phyloP scores from a whole-genome alignment of 2,888 invertebrate genomes.

The Dryobotodes eremita region DNA sequence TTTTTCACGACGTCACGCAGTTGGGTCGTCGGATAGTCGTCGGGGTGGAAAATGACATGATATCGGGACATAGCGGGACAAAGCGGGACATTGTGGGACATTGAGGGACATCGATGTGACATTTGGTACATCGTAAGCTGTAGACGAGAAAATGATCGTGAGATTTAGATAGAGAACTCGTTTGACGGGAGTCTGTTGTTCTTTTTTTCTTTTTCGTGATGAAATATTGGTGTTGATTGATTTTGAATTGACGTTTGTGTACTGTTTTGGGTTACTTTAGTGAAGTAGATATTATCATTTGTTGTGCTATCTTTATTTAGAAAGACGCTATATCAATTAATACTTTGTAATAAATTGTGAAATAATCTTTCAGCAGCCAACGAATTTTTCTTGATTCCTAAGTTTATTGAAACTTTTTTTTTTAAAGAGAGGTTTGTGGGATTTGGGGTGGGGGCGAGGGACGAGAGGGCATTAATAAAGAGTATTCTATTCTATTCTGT shows the following conservation, averaged over 20 bases:
- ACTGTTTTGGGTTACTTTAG: background rate
- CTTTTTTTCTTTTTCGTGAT: background rate
- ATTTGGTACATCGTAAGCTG: conserved; percentile 41
- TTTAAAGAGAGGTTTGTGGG: too few species aligned
- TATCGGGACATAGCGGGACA: conserved; percentile 54
- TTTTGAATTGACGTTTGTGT: conserved; percentile 12
- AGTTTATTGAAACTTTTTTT: too few species aligned
- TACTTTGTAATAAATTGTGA: background rate
- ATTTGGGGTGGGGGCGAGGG: too few species aligned
- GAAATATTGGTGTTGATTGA: conserved; percentile 36
- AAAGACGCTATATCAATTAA: background rate
- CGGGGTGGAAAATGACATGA: conserved; percentile 65
- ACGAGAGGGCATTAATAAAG: too few species aligned
- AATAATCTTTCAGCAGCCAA: background rate
- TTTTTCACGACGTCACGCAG: conserved; percentile 65
- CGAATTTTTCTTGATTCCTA: too few species aligned
- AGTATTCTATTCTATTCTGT: too few species aligned
- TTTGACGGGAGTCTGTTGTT: conserved; percentile 33
- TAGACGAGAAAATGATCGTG: conserved; percentile 61
- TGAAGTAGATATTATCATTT: background rate
- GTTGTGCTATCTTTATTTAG: background rate
- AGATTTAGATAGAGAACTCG: conserved; percentile 50
- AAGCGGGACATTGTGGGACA: conserved; percentile 34
- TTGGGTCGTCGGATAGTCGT: conserved; percentile 45
- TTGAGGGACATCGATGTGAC: conserved; percentile 40